Evolutionary conservation across 2,797 vertebrate genomes (phyloP).

Genomic region (Columba guinea): DNA sequence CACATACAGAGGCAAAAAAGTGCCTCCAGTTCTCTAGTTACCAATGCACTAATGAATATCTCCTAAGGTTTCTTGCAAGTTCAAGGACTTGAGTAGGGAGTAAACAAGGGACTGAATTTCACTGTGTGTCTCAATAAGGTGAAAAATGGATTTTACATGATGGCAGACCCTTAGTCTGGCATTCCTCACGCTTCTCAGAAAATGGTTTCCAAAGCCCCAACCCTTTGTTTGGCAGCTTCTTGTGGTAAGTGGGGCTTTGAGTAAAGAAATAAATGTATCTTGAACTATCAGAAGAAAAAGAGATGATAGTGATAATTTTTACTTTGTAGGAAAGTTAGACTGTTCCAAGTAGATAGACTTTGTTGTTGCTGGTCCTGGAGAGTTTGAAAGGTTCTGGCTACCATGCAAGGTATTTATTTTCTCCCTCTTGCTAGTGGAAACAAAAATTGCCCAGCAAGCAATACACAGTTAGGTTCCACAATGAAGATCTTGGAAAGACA

Average conservation of each 20-base stretch:
- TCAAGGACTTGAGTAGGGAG: constrained; percentile 71
- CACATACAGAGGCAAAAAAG: constrained; percentile 63
- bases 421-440: neutral
- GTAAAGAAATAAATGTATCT: neutral
- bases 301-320: neutral
- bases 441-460: neutral
- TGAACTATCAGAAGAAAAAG: neutral
- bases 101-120: constrained; percentile 6
- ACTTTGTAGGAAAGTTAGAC: neutral
- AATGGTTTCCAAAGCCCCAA: neutral
- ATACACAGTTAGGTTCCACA: neutral
- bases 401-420: neutral
- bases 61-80: constrained; percentile 67
- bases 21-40: constrained; percentile 59
- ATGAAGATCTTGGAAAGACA: neutral
- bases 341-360: neutral
- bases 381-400: neutral
- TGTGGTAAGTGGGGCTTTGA: neutral
- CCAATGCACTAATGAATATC: constrained; percentile 74
- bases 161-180: neutral
- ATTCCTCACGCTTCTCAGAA: neutral
- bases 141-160: neutral
- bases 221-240: neutral
- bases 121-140: constrained; percentile 5
- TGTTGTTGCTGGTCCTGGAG: neutral